These are phyloP conservation scores for Pelobates fuscus DNA, from an alignment of 2,113 vertebrate species.

Conservation along the genomic window DNA sequence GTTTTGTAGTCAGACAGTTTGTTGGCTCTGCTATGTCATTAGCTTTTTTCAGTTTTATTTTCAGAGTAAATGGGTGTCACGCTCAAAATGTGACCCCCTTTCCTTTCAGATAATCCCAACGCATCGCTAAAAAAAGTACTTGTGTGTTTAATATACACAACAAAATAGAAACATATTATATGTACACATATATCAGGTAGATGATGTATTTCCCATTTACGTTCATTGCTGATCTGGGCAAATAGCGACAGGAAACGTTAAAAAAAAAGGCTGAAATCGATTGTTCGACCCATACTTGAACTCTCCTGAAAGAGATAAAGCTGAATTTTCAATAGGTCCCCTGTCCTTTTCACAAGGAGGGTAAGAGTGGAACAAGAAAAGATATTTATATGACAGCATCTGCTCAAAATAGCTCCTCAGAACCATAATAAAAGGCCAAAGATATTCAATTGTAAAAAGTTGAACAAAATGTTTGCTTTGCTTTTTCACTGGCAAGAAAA, in stretches of 20 bases:
- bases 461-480: slow-evolving; percentile 65
- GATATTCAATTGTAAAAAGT: slow-evolving; percentile 72
- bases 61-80: slow-evolving; percentile 5
- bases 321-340: slow-evolving; percentile 85
- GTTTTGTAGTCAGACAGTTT: too few relatives aligned
- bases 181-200: slow-evolving; percentile 63
- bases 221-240: slow-evolving; percentile 88
- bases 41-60: slow-evolving; percentile 1
- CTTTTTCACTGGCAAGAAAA: slow-evolving; percentile 63
- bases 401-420: slow-evolving; percentile 83
- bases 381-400: slow-evolving; percentile 85
- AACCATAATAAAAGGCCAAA: slow-evolving; percentile 79
- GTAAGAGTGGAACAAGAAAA: slow-evolving; percentile 82
- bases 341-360: slow-evolving; percentile 83
- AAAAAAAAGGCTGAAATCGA: slow-evolving; percentile 87
- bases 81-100: background rate
- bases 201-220: slow-evolving; percentile 80
- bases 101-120: background rate
- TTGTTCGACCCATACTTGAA: slow-evolving; percentile 96
- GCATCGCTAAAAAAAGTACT: background rate
- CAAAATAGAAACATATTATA: background rate
- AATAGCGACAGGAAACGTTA: slow-evolving; percentile 89
- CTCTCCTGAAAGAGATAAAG: slow-evolving; percentile 89
- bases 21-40: background rate
- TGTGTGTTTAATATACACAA: background rate